These are phyloP conservation scores for Dolichotis patagonum DNA, from an alignment of 2,113 vertebrate species.

Conservation along the genomic window DNA sequence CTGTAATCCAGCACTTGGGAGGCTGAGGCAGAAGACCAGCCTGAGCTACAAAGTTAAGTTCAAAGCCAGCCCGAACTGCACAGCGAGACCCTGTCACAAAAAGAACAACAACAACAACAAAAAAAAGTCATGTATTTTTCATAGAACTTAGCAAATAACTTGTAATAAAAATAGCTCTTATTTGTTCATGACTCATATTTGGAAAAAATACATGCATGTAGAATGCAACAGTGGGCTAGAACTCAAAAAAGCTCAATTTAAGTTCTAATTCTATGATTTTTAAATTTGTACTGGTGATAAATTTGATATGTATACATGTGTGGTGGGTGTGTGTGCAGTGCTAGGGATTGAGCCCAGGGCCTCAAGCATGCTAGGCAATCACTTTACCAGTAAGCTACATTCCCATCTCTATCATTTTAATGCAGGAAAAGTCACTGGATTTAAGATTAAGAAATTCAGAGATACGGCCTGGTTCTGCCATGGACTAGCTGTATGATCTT, in stretches of 20 bases:
- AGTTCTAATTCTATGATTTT: not conserved
- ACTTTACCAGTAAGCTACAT: not conserved
- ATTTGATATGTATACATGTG: not conserved
- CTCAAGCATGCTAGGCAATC: not conserved
- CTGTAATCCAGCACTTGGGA: too few species aligned
- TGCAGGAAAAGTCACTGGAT: not conserved
- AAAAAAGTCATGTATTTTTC: not conserved
- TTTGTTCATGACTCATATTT: constrained; percentile 32
- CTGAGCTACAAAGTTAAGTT: too few species aligned
- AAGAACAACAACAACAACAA: too few species aligned
- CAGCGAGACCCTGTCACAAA: too few species aligned
- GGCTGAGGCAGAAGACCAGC: too few species aligned
- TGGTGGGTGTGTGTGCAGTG: not conserved
- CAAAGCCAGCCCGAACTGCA: too few species aligned
- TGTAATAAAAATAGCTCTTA: constrained; percentile 28
- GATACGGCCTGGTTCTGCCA: not conserved
- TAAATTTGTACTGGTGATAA: not conserved
- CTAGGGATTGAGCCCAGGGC: too few species aligned
- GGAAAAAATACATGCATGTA: not conserved
- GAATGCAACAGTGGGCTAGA: not conserved
- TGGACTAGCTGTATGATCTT: not conserved
- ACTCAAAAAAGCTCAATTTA: constrained; percentile 44
- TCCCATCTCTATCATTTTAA: not conserved
- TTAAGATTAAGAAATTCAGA: constrained; percentile 7
- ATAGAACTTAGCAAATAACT: constrained; percentile 19